Evolutionary conservation across 2,888 invertebrate species (phyloP), one percentile per base, ranked within the genome.

Genomic region (Drosophila subquinaria): DNA sequence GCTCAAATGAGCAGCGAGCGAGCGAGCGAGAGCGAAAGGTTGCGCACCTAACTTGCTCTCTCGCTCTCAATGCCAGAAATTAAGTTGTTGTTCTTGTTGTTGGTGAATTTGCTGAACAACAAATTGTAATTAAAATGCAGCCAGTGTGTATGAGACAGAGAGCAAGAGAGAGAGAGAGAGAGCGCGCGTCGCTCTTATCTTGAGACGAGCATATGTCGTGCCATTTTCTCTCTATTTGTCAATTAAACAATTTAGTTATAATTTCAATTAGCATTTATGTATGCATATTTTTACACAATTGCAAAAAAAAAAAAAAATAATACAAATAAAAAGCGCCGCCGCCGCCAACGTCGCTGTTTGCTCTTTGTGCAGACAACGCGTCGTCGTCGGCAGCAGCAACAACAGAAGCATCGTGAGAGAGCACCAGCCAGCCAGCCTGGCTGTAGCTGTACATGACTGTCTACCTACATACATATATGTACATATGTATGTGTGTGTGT

Each of bases 71-170:
- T 66, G 38, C 20, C 50, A 72, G 45, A 56, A 53, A 38, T 47
- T 33, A 43, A 45, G 43, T 30, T 30, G 30, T 30, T 30, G 43
- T 33, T 30, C 6, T 30, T 30, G 36, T 53, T 76, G 42, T 69
- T 76, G 74, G 55, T 76, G 77, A 60, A 63, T 55, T 40, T 40
- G 47, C 33, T 27, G 53, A 70, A 77, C 59, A 75, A 76, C 73
- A 72, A 76, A 77, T 48, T 67, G 62, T 67, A 72, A 77, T 76
- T 76, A 77, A 72, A 77, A 67, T 83, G 76, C 75, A 71, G 71
- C 45, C 53, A 60, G 2, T 30, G 0, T 30, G 8, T 2, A 4
- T 0, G 38, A 30, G 33, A 23, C 9, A 52, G 38, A 47, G 43
- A 47, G 33, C 23, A 17, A 17, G 17, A 17, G 17, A 17, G 17